Evolutionary conservation across 1,140 invertebrate genomes (phyloP).

Genomic region (Dufourea novaeangliae): DNA sequence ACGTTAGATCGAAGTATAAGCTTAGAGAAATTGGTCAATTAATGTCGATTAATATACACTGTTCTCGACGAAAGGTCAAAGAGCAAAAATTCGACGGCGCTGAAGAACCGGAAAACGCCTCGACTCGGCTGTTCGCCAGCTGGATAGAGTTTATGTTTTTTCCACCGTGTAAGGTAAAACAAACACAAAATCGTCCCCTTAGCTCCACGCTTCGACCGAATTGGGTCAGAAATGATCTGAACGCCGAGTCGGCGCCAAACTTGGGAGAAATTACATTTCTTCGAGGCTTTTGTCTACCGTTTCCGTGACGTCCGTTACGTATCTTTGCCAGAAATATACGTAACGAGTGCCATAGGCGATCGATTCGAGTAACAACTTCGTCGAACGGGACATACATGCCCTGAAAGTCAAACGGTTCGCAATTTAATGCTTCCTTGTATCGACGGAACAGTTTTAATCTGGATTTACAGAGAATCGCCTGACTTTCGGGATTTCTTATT

Average conservation of each 20-base stretch:
- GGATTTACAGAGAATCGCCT: not conserved
- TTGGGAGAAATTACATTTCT: not conserved
- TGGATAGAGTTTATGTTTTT: not conserved
- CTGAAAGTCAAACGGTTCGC: not conserved
- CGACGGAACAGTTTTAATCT: not conserved
- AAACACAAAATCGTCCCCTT: constrained; percentile 5
- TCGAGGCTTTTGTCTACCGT: not conserved
- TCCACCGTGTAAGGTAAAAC: not conserved
- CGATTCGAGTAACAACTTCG: not conserved
- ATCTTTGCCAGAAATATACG: not conserved
- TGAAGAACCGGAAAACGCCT: not conserved
- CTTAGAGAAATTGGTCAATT: constrained; percentile 72
- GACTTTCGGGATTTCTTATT: not conserved
- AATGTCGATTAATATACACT: constrained; percentile 51
- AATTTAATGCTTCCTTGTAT: not conserved
- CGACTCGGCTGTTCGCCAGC: not conserved
- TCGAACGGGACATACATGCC: not conserved
- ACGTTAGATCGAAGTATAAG: constrained; percentile 69
- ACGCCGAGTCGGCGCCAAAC: not conserved
- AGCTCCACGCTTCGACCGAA: not conserved
- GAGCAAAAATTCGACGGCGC: constrained; percentile 24
- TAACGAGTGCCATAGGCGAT: not conserved
- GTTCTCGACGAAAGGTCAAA: constrained; percentile 15
- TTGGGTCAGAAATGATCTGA: not conserved
- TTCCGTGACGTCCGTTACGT: not conserved